Conservation (phyloP, 92 coral and sea anemone species). For the Siderastrea radians region DNA sequence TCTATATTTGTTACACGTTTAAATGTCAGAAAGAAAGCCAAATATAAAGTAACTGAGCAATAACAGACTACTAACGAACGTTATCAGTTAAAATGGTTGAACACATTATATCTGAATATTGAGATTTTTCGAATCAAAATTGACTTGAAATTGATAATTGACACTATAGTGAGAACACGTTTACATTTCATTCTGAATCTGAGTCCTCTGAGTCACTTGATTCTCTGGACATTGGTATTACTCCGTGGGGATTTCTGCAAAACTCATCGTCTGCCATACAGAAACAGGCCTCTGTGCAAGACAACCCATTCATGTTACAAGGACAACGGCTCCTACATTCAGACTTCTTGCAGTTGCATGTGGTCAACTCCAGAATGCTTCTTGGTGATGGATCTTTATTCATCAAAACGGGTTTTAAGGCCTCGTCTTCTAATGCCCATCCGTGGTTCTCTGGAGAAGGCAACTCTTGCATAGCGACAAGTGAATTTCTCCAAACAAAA, state of each 20-base stretch:
- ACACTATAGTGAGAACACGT: not conserved
- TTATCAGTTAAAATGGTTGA: not conserved
- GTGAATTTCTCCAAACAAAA: conserved; percentile 34
- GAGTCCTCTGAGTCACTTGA: not conserved
- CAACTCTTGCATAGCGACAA: conserved; percentile 21
- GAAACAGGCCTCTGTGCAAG: conserved; percentile 59
- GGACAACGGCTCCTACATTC: conserved; percentile 17
- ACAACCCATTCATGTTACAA: conserved; percentile 3
- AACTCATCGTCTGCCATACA: conserved; percentile 33
- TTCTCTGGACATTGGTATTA: not conserved
- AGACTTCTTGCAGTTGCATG: conserved; percentile 37
- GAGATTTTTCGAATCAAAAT: not conserved
- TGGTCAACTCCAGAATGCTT: conserved; percentile 51
- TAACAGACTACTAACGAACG: not conserved
- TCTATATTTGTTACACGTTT: not conserved
- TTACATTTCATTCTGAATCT: no score
- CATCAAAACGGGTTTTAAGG: conserved; percentile 34
- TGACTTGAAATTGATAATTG: not conserved
- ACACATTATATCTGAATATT: not conserved
- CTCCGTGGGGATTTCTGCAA: not conserved
- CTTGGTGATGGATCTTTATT: conserved; percentile 44
- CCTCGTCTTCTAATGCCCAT: conserved; percentile 22
- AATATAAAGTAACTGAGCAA: not conserved
- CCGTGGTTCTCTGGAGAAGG: conserved; percentile 45
- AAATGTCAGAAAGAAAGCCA: conserved; percentile 7